Percentiles rank a stretch among this genome's conserved stretches.
These are phyloP conservation scores for Ianthella basta DNA, from an alignment of 37 sponge, comb jelly and placozoan species.

Conservation along the genomic window DNA sequence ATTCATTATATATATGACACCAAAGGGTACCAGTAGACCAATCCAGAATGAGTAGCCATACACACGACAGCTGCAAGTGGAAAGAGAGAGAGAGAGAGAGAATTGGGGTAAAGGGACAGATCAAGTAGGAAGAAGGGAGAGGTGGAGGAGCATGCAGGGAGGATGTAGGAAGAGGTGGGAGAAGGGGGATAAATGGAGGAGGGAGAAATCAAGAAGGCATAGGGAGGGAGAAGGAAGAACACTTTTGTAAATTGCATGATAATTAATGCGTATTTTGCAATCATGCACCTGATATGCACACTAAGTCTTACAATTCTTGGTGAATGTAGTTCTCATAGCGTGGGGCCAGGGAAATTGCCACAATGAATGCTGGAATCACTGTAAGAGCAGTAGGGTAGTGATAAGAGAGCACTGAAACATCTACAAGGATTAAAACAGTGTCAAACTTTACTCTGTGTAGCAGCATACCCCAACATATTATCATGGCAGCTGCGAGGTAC, in stretches of 20 bases:
- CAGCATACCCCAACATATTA: constrained; percentile 49
- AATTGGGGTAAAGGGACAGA: no score
- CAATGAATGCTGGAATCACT: constrained; percentile 21
- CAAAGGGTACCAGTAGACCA: constrained; percentile 55
- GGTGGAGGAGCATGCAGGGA: no score
- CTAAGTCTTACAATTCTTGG: not conserved
- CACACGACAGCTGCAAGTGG: constrained; percentile 51
- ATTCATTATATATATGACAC: constrained; percentile 52
- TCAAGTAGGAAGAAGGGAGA: no score
- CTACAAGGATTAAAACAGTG: no score
- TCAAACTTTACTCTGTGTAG: not conserved
- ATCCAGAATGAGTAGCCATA: constrained; percentile 52
- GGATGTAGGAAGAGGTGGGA: no score
- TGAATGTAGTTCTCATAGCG: not conserved
- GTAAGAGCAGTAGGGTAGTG: not conserved
- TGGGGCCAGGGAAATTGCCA: not conserved
- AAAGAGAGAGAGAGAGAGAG: not conserved
- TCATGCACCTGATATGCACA: no score
- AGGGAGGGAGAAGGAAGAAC: no score
- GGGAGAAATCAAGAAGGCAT: no score
- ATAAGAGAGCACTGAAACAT: no score
- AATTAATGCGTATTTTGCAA: no score
- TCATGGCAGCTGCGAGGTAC: constrained; percentile 26
- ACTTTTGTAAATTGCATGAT: not conserved
- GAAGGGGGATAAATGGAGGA: no score